phyloP scores from a whole-genome alignment of 1,140 invertebrate genomes.

The Tachypleus tridentatus region DNA sequence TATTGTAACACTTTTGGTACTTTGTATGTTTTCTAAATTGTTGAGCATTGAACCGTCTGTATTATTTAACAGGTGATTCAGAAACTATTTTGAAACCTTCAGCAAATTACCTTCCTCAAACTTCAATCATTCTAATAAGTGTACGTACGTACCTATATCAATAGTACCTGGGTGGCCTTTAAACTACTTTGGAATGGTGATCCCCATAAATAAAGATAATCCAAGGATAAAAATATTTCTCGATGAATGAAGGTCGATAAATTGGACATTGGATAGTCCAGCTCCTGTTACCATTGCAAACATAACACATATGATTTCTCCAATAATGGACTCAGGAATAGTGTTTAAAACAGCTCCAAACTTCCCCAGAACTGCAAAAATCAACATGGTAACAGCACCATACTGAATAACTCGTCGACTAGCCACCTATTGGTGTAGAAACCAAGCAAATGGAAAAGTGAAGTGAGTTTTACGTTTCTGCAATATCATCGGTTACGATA shows the following conservation, averaged over 20 bases:
- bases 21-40: too few relatives aligned
- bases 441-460: too few relatives aligned
- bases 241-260: constrained; percentile 63
- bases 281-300: constrained; percentile 74
- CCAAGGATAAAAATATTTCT: constrained; percentile 72
- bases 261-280: constrained; percentile 66
- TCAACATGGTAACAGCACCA: constrained; percentile 53
- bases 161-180: constrained; percentile 41
- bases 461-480: too few relatives aligned
- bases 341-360: constrained; percentile 73
- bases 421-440: neutral
- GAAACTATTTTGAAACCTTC: too few relatives aligned
- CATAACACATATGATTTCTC: constrained; percentile 72
- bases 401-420: constrained; percentile 10
- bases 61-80: too few relatives aligned
- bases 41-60: too few relatives aligned
- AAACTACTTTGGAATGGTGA: constrained; percentile 65
- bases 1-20: too few relatives aligned
- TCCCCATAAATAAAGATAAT: constrained; percentile 67
- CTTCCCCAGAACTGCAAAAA: constrained; percentile 66
- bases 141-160: constrained; percentile 2
- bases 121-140: too few relatives aligned
- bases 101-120: too few relatives aligned
- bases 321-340: constrained; percentile 73
- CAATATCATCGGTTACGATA: too few relatives aligned